Percentiles rank a stretch among this genome's conserved stretches.
phyloP scores from a whole-genome alignment of 2,113 vertebrate genomes.

The Spermophilus dauricus region DNA sequence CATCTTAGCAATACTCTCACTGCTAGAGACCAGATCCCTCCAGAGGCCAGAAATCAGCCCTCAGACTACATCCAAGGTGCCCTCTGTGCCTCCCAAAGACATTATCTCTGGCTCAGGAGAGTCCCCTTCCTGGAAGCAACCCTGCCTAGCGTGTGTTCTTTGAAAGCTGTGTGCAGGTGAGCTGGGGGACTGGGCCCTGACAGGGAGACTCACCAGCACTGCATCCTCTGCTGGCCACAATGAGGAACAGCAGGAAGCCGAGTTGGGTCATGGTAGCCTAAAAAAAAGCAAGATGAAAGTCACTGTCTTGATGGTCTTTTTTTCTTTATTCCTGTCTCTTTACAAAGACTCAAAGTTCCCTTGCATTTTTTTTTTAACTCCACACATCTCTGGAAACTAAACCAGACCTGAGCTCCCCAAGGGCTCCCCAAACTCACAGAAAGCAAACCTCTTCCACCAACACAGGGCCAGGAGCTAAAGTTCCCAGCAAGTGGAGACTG shows the following conservation, averaged over 20 bases:
- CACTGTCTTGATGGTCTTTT: neutral
- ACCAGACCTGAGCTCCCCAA: neutral
- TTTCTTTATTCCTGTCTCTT: neutral
- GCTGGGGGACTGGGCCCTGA: too few relatives aligned
- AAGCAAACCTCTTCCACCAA: neutral
- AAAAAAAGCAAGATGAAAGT: neutral
- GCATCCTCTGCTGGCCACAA: neutral
- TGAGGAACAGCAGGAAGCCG: neutral
- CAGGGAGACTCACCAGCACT: neutral
- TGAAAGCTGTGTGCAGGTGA: fast-evolving
- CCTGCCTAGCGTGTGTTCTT: neutral
- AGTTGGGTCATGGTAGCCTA: neutral
- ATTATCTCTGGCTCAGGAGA: neutral
- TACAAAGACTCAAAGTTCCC: neutral
- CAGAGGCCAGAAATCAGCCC: neutral
- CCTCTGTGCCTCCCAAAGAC: neutral
- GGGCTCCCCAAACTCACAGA: too few relatives aligned
- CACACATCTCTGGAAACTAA: neutral
- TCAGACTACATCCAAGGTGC: too few relatives aligned
- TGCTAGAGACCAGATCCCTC: neutral
- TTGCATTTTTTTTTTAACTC: neutral
- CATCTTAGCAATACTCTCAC: neutral
- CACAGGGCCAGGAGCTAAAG: neutral
- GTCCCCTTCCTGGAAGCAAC: neutral
- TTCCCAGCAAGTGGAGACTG: neutral